Conservation (phyloP, 2,888 invertebrate species). For the Diadegma fenestrale region DNA sequence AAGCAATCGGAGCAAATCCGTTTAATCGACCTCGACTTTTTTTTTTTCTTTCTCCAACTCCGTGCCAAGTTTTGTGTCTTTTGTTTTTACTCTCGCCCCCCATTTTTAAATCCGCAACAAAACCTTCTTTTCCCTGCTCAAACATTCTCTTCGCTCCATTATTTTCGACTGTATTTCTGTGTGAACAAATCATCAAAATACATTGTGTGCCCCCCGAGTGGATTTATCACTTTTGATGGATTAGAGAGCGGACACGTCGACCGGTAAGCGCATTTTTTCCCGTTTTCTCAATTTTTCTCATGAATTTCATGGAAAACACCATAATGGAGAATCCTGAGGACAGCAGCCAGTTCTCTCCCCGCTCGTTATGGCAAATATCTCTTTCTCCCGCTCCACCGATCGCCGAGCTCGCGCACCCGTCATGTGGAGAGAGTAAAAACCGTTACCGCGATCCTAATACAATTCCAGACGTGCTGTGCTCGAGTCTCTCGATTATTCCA, state of each 20-base stretch:
- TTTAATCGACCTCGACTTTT: slow-evolving; percentile 21
- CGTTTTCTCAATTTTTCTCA: background rate
- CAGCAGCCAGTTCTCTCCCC: too few species aligned
- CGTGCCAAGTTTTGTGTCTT: slow-evolving; percentile 62
- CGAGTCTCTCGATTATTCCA: slow-evolving; percentile 57
- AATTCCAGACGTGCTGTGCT: slow-evolving; percentile 46
- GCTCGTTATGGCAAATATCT: too few species aligned
- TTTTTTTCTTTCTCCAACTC: slow-evolving; percentile 9
- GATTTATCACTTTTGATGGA: slow-evolving; percentile 67
- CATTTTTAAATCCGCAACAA: slow-evolving; percentile 2
- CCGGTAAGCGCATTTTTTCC: slow-evolving; percentile 50
- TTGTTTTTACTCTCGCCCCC: background rate
- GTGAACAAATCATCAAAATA: slow-evolving; percentile 53
- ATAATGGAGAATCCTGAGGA: too few species aligned
- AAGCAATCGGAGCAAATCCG: slow-evolving; percentile 42
- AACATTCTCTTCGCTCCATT: background rate
- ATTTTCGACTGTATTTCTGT: slow-evolving; percentile 40
- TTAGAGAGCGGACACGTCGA: slow-evolving; percentile 59
- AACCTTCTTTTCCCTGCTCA: background rate
- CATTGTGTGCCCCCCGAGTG: slow-evolving; percentile 50
- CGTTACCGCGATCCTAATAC: slow-evolving; percentile 67
- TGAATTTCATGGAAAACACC: background rate
- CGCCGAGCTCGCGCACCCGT: slow-evolving; percentile 30
- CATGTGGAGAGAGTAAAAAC: slow-evolving; percentile 51
- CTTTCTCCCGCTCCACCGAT: slow-evolving; percentile 38